These are phyloP conservation scores for Catotricha subobsoleta DNA, from an alignment of 2,888 invertebrate species.

Conservation along the genomic window DNA sequence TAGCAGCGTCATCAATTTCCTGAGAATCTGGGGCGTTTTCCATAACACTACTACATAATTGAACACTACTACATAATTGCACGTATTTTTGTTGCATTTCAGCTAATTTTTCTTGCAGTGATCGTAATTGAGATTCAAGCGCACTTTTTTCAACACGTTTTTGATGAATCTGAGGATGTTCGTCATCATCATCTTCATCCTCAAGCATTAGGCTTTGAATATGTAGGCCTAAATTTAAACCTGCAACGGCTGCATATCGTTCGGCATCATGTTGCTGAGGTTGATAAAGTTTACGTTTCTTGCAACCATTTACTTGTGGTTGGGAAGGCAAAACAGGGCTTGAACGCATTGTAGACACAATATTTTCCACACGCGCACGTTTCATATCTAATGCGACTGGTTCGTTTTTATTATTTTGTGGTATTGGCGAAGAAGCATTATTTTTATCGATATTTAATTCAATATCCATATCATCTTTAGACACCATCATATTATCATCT, in stretches of 20 bases:
- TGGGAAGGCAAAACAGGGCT: slow-evolving; percentile 55
- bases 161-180: slow-evolving; percentile 59
- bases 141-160: slow-evolving; percentile 75
- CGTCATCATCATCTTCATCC: slow-evolving; percentile 50
- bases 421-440: slow-evolving; percentile 18
- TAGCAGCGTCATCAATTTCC: slow-evolving; percentile 53
- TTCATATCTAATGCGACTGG: slow-evolving; percentile 62
- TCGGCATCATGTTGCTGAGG: slow-evolving; percentile 81
- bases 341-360: slow-evolving; percentile 82
- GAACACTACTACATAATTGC: slow-evolving; percentile 54
- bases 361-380: slow-evolving; percentile 86
- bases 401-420: slow-evolving; percentile 23
- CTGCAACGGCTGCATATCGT: slow-evolving; percentile 36
- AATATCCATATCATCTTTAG: slow-evolving; percentile 48
- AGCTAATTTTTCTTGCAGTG: slow-evolving; percentile 76
- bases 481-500: slow-evolving; percentile 33
- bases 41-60: slow-evolving; percentile 30
- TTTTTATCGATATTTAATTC: slow-evolving; percentile 41
- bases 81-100: slow-evolving; percentile 84
- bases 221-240: slow-evolving; percentile 38
- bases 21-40: slow-evolving; percentile 57
- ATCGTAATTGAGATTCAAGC: slow-evolving; percentile 65
- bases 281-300: slow-evolving; percentile 88
- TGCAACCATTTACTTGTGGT: slow-evolving; percentile 58
- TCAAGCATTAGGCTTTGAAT: slow-evolving; percentile 39